Evolutionary conservation across 2,888 invertebrate genomes (phyloP).

Genomic region (Monoplex corrugatus): DNA sequence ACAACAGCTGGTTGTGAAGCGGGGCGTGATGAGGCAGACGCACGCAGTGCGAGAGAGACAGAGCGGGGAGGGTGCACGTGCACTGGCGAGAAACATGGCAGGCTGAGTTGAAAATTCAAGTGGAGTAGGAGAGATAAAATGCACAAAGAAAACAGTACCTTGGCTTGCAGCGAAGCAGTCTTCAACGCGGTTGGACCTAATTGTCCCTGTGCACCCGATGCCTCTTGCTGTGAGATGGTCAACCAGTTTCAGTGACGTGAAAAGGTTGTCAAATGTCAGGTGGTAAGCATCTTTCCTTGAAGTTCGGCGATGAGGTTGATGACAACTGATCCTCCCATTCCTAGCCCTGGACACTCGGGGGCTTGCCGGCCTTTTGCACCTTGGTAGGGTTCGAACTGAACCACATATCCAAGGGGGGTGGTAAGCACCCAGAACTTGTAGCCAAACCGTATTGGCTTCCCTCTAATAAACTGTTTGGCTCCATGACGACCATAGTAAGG

Average conservation of each 20-base stretch:
- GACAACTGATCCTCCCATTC: conserved; percentile 48
- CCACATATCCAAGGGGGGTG: conserved; percentile 52
- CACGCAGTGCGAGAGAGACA: too few species aligned
- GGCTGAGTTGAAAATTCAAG: too few species aligned
- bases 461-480: conserved; percentile 61
- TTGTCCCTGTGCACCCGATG: background rate
- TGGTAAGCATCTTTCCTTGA: conserved; percentile 42
- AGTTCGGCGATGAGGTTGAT: conserved; percentile 39
- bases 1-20: too few species aligned
- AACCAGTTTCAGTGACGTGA: conserved; percentile 47
- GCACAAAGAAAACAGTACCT: too few species aligned
- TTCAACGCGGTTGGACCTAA: background rate
- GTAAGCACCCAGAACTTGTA: conserved; percentile 62
- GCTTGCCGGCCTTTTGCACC: conserved; percentile 39
- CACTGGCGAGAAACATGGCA: too few species aligned
- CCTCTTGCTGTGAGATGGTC: conserved; percentile 42
- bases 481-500: conserved; percentile 76
- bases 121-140: too few species aligned
- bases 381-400: conserved; percentile 56
- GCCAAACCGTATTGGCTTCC: conserved; percentile 66
- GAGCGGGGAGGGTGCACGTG: too few species aligned
- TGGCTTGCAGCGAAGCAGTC: too few species aligned
- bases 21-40: too few species aligned
- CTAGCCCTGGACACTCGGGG: conserved; percentile 21
- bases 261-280: conserved; percentile 57